phyloP scores from a whole-genome alignment of 1,140 invertebrate genomes.

The Leptestheria dahalacensis region DNA sequence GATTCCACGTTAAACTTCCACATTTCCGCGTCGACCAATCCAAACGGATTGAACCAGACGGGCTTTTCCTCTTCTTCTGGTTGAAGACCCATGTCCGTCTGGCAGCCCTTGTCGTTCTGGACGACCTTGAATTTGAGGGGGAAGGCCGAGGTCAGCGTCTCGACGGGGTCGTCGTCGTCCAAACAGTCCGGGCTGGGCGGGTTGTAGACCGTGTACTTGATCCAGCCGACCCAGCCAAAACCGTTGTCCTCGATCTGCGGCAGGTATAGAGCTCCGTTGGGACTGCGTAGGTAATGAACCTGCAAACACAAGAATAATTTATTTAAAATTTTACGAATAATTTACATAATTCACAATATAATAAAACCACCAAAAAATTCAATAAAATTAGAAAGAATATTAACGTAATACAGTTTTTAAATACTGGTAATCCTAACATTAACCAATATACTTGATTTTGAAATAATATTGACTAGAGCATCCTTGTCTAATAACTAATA shows the following conservation, averaged over 20 bases:
- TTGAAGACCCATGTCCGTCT: conserved; percentile 29
- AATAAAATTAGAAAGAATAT: too few relatives aligned
- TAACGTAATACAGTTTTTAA: too few relatives aligned
- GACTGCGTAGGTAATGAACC: conserved; percentile 28
- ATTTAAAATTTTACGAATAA: too few relatives aligned
- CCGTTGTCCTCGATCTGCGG: background rate
- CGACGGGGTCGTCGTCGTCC: conserved; percentile 2
- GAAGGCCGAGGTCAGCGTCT: conserved; percentile 26
- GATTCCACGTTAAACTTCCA: conserved; percentile 5
- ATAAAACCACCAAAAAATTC: too few relatives aligned
- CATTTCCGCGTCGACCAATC: background rate
- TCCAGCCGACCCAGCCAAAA: conserved; percentile 17
- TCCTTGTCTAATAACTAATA: too few relatives aligned
- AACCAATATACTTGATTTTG: too few relatives aligned
- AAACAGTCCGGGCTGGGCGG: background rate
- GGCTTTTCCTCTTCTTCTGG: background rate
- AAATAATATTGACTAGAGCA: too few relatives aligned
- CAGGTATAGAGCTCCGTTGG: conserved; percentile 26
- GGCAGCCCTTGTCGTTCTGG: conserved; percentile 38
- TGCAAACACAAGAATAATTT: too few relatives aligned
- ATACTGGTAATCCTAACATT: too few relatives aligned
- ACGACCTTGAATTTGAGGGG: conserved; percentile 37
- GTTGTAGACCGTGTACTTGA: conserved; percentile 37
- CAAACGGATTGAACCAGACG: background rate
- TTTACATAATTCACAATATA: too few relatives aligned